A percentile compares a stretch with the other conserved stretches of the same genome.
Evolutionary conservation across 2,113 vertebrate genomes (phyloP).

Genomic region (Phaetusa simplex): DNA sequence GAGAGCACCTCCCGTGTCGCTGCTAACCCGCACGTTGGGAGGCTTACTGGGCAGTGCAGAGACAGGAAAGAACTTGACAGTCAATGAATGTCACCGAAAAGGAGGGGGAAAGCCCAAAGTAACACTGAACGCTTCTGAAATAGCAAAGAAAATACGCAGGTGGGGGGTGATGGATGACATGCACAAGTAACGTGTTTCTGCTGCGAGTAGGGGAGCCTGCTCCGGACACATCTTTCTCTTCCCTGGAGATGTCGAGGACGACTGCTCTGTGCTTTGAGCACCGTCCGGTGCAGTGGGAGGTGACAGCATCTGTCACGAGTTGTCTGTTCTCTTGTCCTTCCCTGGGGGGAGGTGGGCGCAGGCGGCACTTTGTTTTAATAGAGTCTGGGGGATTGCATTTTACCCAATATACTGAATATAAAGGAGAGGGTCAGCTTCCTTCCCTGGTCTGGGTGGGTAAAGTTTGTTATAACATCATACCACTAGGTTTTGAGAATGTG

Average conservation of each 20-base stretch:
- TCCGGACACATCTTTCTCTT: not conserved
- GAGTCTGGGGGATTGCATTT: not conserved
- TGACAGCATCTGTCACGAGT: not conserved
- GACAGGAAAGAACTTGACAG: not conserved
- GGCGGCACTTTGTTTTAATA: not conserved
- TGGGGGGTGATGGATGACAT: not conserved
- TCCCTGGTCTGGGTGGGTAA: not conserved
- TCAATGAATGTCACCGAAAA: not conserved
- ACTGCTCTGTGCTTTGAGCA: not conserved
- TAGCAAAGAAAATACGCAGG: not conserved
- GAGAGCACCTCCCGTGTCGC: fast-evolving
- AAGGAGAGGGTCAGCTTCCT: not conserved
- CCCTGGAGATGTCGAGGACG: not conserved
- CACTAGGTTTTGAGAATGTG: fast-evolving
- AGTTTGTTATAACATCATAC: not conserved
- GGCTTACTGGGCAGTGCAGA: not conserved
- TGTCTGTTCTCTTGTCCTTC: not conserved
- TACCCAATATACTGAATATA: not conserved
- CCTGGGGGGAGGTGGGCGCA: not conserved
- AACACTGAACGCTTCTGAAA: not conserved
- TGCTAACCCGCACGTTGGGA: fast-evolving
- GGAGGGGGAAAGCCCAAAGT: not conserved
- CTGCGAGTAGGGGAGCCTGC: not conserved
- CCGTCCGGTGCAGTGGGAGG: not conserved
- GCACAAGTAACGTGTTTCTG: not conserved